Evolutionary conservation across 2,797 vertebrate species (phyloP), one percentile per base, ranked within the genome.

Genomic region (Bufotes viridis): DNA sequence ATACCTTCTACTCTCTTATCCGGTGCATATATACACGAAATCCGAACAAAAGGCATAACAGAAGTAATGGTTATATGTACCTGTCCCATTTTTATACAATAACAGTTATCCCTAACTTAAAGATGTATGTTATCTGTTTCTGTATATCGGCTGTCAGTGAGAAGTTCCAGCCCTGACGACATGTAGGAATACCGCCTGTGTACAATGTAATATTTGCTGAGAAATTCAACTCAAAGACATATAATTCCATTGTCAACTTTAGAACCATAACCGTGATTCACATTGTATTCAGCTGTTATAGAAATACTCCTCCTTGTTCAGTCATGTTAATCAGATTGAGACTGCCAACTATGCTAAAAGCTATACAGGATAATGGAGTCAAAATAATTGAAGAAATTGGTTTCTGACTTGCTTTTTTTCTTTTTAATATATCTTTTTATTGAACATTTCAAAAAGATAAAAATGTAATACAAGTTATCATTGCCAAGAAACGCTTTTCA

Each of bases 221-320:
- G 49, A 42, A 76, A 76, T 76, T 29, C 12, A 14, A 85, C 75
- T 88, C 82, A 74, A 75, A 79, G 67, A 12, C 63, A 88, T 55
- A 81, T 88, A 81, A 88, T 81, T 67, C 81, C 18, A 74, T 51
- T 63, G 82, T 84, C 57, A 81, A 81, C 65, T 13, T 85, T 74
- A 22, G 51, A 26, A 74, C 42, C 18, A 63, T 61, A 55, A 63
- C 42, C 10, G 17, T 79, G 13, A 81, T 42, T 67, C 26, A 88
- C 67, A 63, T 63, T 61, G 20, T 79, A 82, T 84, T 61, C 87
- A 74, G 57, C 26, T 63, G n/a, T 65, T 85, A 10, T 84, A 85
- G 67, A 88, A 85, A 84, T 84, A 88, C 51, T 79, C 60, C 34
- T 26, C 63, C 61, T 79, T 80, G 53, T 79, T 79, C 15, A 60